Percentiles rank a stretch among this genome's conserved stretches.
Conservation (phyloP, 2,797 vertebrate genomes). For the Scarus forsteni region DNA sequence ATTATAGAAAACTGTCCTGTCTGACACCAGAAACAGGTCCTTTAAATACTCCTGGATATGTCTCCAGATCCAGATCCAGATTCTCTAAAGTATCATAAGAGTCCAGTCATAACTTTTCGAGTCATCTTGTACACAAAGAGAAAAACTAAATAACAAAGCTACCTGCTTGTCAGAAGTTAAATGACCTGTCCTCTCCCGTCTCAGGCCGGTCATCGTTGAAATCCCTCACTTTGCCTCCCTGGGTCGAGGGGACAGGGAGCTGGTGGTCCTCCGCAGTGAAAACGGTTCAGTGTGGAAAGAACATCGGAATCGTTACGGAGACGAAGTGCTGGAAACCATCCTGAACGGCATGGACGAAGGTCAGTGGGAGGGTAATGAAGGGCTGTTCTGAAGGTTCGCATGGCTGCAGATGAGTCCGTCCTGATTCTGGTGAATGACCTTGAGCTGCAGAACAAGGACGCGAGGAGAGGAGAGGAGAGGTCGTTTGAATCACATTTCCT, state of each 20-base stretch:
- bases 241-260: constrained; percentile 92
- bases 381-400: constrained; percentile 10
- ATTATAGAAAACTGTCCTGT: too few species aligned
- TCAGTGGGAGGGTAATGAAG: constrained; percentile 63
- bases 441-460: constrained; percentile 15
- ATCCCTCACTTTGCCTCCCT: constrained; percentile 96
- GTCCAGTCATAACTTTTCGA: too few species aligned
- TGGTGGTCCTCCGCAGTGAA: constrained; percentile 94
- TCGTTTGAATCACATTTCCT: neutral
- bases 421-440: constrained; percentile 31
- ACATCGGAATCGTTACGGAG: constrained; percentile 92
- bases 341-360: constrained; percentile 98
- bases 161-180: too few species aligned
- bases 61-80: too few species aligned
- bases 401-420: constrained; percentile 8
- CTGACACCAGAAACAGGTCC: too few species aligned
- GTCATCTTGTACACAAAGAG: too few species aligned
- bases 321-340: constrained; percentile 92
- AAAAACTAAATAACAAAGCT: too few species aligned
- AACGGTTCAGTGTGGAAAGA: constrained; percentile 98
- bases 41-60: too few species aligned
- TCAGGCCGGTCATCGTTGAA: constrained; percentile 96
- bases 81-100: too few species aligned
- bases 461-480: too few species aligned
- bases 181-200: neutral